Evolutionary conservation across 2,888 invertebrate species (phyloP).

Genomic region (Luffia ferchaultella): DNA sequence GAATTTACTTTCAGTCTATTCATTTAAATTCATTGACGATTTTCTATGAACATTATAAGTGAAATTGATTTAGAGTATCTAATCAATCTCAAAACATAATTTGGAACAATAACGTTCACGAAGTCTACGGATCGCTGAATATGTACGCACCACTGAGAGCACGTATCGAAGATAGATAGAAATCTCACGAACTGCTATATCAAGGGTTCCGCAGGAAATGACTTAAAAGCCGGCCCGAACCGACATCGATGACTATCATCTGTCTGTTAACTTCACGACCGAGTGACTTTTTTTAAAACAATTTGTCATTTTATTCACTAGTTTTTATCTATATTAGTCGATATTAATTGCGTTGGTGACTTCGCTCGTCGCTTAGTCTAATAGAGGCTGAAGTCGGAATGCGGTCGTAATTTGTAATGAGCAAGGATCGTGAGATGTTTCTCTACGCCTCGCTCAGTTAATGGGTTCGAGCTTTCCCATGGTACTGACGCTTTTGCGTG

Average conservation of each 20-base stretch:
- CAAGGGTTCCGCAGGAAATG: conserved; percentile 2
- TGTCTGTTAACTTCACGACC: background rate
- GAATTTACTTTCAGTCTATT: too few relatives aligned
- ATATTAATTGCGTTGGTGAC: conserved; percentile 29
- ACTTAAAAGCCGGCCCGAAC: conserved; percentile 2
- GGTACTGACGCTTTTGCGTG: too few relatives aligned
- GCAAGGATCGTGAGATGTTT: conserved; percentile 55
- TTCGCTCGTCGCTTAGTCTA: conserved; percentile 32
- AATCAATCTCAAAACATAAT: too few relatives aligned
- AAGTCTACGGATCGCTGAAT: too few relatives aligned
- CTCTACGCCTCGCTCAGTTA: conserved; percentile 53
- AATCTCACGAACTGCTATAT: too few relatives aligned
- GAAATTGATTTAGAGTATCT: too few relatives aligned
- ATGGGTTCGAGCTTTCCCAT: conserved; percentile 52
- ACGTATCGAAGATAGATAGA: too few relatives aligned
- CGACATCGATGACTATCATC: background rate
- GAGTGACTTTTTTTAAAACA: conserved; percentile 29
- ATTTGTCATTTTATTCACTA: conserved; percentile 43
- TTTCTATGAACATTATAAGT: too few relatives aligned
- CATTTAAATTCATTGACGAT: too few relatives aligned
- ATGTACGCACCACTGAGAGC: too few relatives aligned
- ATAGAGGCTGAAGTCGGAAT: conserved; percentile 47
- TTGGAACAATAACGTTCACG: too few relatives aligned
- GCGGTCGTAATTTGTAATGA: conserved; percentile 65
- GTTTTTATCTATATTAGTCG: conserved; percentile 44